phyloP scores from a whole-genome alignment of 1,140 invertebrate species.

The Diabrotica undecimpunctata region DNA sequence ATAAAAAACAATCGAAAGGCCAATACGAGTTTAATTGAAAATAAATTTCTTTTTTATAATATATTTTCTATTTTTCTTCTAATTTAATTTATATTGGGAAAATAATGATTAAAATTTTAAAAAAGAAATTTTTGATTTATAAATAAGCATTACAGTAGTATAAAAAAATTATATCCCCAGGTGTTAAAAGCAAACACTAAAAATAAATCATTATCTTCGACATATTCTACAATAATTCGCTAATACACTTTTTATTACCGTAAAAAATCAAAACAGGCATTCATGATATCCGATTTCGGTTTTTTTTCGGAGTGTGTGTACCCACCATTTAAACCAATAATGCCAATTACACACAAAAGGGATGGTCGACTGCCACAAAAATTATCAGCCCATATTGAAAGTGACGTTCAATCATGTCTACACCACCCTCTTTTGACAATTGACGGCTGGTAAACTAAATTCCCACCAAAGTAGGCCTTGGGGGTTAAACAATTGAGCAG shows the following conservation, averaged over 20 bases:
- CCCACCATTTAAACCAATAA: conserved; percentile 31
- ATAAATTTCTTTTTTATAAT: too few relatives aligned
- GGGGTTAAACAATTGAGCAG: conserved; percentile 28
- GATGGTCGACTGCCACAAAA: conserved; percentile 25
- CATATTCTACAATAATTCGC: conserved; percentile 7
- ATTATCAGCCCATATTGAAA: conserved; percentile 32
- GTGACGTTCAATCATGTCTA: conserved; percentile 30
- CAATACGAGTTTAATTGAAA: too few relatives aligned
- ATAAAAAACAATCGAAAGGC: too few relatives aligned
- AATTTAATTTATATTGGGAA: too few relatives aligned
- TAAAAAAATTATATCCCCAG: background rate
- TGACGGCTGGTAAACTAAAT: conserved; percentile 34
- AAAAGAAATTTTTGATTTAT: too few relatives aligned
- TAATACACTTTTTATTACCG: conserved; percentile 19
- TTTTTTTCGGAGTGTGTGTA: conserved; percentile 14
- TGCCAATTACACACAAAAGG: conserved; percentile 30
- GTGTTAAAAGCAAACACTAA: conserved; percentile 5
- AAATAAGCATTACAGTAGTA: too few relatives aligned
- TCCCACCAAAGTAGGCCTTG: conserved; percentile 33
- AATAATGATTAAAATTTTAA: too few relatives aligned
- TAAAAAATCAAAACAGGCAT: conserved; percentile 17
- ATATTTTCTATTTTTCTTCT: too few relatives aligned
- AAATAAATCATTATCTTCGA: conserved; percentile 9
- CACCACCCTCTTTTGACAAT: conserved; percentile 25
- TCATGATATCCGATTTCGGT: conserved; percentile 12